Evolutionary conservation across 2,113 vertebrate genomes (phyloP).

Genomic region (Urocitellus parryii): DNA sequence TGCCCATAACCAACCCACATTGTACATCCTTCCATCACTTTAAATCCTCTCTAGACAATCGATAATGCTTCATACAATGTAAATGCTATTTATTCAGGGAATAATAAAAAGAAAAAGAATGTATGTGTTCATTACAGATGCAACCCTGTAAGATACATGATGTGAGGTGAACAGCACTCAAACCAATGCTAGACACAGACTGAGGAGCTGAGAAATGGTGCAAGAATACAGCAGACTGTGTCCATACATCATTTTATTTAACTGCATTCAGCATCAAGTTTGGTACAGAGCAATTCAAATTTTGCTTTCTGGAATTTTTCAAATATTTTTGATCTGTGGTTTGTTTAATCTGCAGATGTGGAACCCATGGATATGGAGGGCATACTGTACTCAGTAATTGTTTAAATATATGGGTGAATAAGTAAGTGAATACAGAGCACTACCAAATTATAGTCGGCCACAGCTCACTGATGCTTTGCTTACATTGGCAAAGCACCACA

Average conservation of each 20-base stretch:
- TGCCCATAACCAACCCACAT: not conserved
- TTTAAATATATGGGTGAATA: not conserved
- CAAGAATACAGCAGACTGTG: not conserved
- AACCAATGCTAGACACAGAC: not conserved
- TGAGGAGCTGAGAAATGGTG: not conserved
- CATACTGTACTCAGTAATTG: not conserved
- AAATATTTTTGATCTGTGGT: not conserved
- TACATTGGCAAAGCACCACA: not conserved
- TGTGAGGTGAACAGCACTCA: not conserved
- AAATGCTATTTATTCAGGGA: not conserved
- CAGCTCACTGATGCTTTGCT: not conserved
- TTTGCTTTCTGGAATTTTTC: not conserved
- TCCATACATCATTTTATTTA: fast-evolving
- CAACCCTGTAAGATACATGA: not conserved
- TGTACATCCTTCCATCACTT: not conserved
- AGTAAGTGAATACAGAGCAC: not conserved
- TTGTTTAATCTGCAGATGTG: not conserved
- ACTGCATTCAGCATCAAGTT: not conserved
- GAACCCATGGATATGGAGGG: not conserved
- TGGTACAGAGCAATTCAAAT: not conserved
- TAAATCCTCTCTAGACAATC: not conserved
- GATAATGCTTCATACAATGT: not conserved
- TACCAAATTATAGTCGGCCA: not conserved
- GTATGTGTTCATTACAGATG: not conserved
- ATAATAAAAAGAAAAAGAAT: not conserved